phyloP scores from a whole-genome alignment of 2,797 vertebrate genomes.

The Phataginus tricuspis region DNA sequence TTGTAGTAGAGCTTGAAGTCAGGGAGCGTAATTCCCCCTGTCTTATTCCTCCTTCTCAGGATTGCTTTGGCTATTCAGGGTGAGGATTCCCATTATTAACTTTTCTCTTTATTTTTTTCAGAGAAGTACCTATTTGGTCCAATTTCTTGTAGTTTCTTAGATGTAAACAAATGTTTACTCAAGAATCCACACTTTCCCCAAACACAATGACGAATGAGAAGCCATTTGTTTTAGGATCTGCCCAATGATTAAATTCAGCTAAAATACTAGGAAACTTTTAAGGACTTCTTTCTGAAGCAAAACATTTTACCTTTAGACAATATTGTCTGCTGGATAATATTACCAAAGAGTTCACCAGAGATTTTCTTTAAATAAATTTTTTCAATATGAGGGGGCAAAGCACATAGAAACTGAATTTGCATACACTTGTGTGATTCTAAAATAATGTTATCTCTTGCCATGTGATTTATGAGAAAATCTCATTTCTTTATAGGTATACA shows the following conservation, averaged over 20 bases:
- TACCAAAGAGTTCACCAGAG: neutral
- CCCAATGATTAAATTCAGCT: neutral
- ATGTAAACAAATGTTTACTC: neutral
- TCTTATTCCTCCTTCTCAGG: no score
- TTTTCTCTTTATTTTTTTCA: neutral
- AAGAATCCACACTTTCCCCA: neutral
- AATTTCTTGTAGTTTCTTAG: neutral
- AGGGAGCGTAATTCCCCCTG: no score
- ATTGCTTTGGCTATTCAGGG: no score
- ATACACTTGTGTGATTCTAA: neutral
- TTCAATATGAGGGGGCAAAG: neutral
- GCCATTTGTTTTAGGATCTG: neutral
- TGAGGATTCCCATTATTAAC: neutral
- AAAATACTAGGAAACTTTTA: neutral
- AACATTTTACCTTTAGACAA: neutral
- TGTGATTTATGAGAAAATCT: neutral
- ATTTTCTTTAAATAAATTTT: conserved; percentile 9
- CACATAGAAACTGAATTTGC: neutral
- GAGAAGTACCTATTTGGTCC: neutral
- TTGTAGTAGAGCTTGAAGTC: no score
- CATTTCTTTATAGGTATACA: neutral
- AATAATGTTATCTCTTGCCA: neutral
- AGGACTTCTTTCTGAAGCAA: neutral
- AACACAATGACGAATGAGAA: neutral
- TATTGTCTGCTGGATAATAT: neutral